Evolutionary conservation across 1,140 invertebrate species (phyloP).

Genomic region (Rhizoglyphus robini): DNA sequence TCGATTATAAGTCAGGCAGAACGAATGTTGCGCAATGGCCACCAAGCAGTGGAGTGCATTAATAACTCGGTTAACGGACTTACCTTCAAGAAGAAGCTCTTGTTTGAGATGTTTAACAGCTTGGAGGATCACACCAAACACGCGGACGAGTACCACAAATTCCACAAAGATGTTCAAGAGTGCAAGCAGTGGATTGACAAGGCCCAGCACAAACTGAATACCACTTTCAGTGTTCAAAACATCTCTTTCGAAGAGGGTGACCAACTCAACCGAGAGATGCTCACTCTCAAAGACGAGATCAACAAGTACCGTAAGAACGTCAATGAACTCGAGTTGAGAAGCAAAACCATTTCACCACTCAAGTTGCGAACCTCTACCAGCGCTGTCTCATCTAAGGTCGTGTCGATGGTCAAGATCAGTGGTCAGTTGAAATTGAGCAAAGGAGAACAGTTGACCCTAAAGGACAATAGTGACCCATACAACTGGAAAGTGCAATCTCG

Average conservation of each 20-base stretch:
- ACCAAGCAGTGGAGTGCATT: constrained; percentile 85
- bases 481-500: constrained; percentile 65
- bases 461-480: constrained; percentile 78
- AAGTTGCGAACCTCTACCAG: constrained; percentile 77
- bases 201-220: constrained; percentile 78
- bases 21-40: constrained; percentile 76
- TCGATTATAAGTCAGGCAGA: constrained; percentile 89
- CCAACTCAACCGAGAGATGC: constrained; percentile 76
- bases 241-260: constrained; percentile 89
- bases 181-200: constrained; percentile 79
- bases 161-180: constrained; percentile 75
- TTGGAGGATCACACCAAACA: constrained; percentile 86
- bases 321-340: constrained; percentile 57
- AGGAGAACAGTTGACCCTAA: constrained; percentile 70
- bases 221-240: constrained; percentile 77
- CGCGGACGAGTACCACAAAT: constrained; percentile 73
- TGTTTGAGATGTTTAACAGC: constrained; percentile 83
- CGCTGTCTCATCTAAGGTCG: constrained; percentile 60
- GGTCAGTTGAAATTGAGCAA: constrained; percentile 51
- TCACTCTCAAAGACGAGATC: constrained; percentile 78
- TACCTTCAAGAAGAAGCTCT: constrained; percentile 96
- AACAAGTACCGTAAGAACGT: constrained; percentile 70
- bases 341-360: constrained; percentile 72
- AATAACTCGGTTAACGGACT: constrained; percentile 62
- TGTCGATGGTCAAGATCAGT: constrained; percentile 81